phyloP scores from a whole-genome alignment of 2,797 vertebrate species.

The Melanotaenia nigrans region DNA sequence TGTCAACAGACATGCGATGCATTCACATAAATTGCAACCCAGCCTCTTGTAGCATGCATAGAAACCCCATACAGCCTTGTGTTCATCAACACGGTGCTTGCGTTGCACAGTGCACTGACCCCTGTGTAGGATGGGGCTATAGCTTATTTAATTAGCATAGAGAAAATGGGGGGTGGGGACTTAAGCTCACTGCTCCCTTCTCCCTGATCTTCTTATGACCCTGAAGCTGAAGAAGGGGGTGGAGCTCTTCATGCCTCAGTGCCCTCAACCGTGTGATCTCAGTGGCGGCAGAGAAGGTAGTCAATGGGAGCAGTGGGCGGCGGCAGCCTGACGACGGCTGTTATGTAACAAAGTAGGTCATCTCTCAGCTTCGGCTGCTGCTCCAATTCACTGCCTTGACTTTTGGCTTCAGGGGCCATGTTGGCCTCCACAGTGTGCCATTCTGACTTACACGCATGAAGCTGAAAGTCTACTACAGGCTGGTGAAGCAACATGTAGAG shows the following conservation, averaged over 20 bases:
- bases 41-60: conserved; percentile 43
- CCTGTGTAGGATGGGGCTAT: conserved; percentile 46
- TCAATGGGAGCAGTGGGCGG: conserved; percentile 59
- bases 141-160: conserved; percentile 71
- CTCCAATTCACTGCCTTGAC: conserved; percentile 65
- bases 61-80: conserved; percentile 32
- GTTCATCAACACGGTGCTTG: conserved; percentile 56
- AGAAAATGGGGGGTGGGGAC: conserved; percentile 26
- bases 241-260: conserved; percentile 44
- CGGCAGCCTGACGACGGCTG: conserved; percentile 42
- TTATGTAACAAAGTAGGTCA: conserved; percentile 83
- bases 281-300: conserved; percentile 53
- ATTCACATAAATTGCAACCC: conserved; percentile 19
- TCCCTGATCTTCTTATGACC: conserved; percentile 71
- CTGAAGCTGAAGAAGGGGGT: conserved; percentile 36
- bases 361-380: conserved; percentile 52
- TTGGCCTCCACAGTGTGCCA: conserved; percentile 34
- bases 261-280: conserved; percentile 60
- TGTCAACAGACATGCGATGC: conserved; percentile 47
- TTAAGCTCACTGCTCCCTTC: conserved; percentile 36
- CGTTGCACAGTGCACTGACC: conserved; percentile 60
- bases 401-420: conserved; percentile 56
- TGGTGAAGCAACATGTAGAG: conserved; percentile 20
- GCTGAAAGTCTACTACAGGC: conserved; percentile 35
- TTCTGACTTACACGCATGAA: conserved; percentile 35